Evolutionary conservation across 2,888 invertebrate species (phyloP).

Genomic region (Cephalotes varians): DNA sequence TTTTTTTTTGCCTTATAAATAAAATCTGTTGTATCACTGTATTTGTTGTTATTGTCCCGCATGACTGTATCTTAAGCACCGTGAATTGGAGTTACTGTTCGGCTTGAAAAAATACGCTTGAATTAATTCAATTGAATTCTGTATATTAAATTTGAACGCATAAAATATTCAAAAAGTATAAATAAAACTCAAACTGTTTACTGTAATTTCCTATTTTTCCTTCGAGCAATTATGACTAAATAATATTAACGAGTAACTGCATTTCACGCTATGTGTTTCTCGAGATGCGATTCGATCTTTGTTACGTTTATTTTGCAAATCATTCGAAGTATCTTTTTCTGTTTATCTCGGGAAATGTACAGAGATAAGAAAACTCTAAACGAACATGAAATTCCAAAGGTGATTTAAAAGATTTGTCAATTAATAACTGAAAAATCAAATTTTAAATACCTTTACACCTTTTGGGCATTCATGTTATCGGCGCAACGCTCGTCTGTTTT

Average conservation of each 20-base stretch:
- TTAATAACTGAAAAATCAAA: not conserved
- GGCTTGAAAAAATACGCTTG: not conserved
- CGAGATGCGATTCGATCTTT: not conserved
- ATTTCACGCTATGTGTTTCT: conserved; percentile 19
- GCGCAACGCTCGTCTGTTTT: conserved; percentile 1
- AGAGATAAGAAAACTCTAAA: conserved; percentile 10
- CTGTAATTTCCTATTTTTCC: not conserved
- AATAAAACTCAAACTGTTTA: not conserved
- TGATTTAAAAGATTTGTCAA: not conserved
- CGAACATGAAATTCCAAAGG: conserved; percentile 19
- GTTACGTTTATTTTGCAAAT: conserved; percentile 3
- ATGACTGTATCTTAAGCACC: conserved; percentile 52
- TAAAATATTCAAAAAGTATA: not conserved
- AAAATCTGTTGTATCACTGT: conserved; percentile 63
- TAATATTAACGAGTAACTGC: not conserved
- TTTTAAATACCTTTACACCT: not conserved
- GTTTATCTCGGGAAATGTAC: conserved; percentile 17
- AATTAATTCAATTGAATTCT: not conserved
- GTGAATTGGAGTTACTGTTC: not conserved
- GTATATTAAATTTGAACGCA: not conserved
- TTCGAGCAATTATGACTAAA: not conserved
- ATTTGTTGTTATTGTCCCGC: conserved; percentile 70
- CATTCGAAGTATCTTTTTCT: not conserved
- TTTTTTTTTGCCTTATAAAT: conserved; percentile 69
- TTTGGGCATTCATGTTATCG: conserved; percentile 30